A percentile compares a stretch with the other conserved stretches of the same genome.
These are phyloP conservation scores for Melanerpes formicivorus DNA, from an alignment of 2,113 vertebrate species.

Conservation along the genomic window DNA sequence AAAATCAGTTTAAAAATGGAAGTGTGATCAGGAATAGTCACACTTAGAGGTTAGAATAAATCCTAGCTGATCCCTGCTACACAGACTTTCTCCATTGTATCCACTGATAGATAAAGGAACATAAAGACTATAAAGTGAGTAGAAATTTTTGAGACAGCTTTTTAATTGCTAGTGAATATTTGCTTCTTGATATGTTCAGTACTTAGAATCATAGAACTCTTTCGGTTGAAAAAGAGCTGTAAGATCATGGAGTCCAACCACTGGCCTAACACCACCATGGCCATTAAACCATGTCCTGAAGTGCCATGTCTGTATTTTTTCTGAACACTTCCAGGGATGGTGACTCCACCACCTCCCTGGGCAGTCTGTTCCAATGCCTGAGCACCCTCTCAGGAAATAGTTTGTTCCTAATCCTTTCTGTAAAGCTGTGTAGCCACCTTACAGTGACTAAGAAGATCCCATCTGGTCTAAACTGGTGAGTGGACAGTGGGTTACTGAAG, in stretches of 20 bases:
- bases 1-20: background rate
- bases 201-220: background rate
- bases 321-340: too few relatives aligned
- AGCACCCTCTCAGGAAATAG: too few relatives aligned
- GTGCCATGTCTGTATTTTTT: too few relatives aligned
- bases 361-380: too few relatives aligned
- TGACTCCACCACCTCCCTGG: too few relatives aligned
- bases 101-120: background rate
- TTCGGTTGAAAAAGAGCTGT: too few relatives aligned
- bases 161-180: background rate
- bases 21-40: background rate
- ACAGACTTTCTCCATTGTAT: background rate
- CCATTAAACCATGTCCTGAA: too few relatives aligned
- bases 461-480: accelerated
- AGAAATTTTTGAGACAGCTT: background rate
- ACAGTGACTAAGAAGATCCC: background rate
- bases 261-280: too few relatives aligned
- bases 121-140: background rate
- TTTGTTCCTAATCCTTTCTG: background rate
- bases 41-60: background rate
- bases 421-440: background rate
- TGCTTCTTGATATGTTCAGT: background rate
- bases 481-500: background rate
- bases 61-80: background rate
- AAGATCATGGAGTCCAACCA: too few relatives aligned